phyloP scores from a whole-genome alignment of 1,140 invertebrate genomes.

The Drosophila nigromelanica region DNA sequence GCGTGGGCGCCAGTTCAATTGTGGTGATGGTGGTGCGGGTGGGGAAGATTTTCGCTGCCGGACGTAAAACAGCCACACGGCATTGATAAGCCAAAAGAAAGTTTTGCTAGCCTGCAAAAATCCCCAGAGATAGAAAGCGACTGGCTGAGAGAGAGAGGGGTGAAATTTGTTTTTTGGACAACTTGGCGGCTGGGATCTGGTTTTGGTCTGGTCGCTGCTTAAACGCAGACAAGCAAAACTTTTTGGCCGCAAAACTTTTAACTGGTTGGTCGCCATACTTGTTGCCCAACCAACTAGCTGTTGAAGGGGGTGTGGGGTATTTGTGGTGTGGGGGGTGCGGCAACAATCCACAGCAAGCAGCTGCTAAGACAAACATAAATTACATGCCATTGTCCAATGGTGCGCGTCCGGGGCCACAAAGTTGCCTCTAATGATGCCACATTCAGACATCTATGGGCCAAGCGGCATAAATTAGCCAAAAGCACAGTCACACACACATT shows the following conservation, averaged over 20 bases:
- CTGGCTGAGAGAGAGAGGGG: background rate
- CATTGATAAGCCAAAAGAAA: constrained; percentile 72
- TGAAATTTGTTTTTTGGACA: constrained; percentile 54
- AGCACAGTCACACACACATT: constrained; percentile 31
- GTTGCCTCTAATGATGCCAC: constrained; percentile 79
- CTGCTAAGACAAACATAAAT: constrained; percentile 82
- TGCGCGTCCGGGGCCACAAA: constrained; percentile 61
- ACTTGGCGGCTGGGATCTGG: constrained; percentile 49
- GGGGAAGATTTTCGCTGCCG: background rate
- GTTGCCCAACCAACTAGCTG: constrained; percentile 29
- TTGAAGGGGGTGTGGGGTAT: background rate
- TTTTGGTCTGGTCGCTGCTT: constrained; percentile 55
- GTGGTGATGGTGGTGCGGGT: background rate
- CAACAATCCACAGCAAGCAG: constrained; percentile 47
- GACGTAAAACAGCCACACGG: constrained; percentile 42
- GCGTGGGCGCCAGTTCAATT: constrained; percentile 21
- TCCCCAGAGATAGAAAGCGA: constrained; percentile 16
- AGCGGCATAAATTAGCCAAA: constrained; percentile 75
- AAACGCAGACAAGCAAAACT: constrained; percentile 79
- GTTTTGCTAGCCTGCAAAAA: constrained; percentile 43
- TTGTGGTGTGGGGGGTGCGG: constrained; percentile 11
- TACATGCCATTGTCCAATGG: constrained; percentile 78
- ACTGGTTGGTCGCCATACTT: constrained; percentile 63
- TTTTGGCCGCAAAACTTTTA: constrained; percentile 72
- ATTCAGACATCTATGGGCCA: constrained; percentile 58